Evolutionary conservation across 2,888 invertebrate genomes (phyloP).

Genomic region (Caenorhabditis becei): DNA sequence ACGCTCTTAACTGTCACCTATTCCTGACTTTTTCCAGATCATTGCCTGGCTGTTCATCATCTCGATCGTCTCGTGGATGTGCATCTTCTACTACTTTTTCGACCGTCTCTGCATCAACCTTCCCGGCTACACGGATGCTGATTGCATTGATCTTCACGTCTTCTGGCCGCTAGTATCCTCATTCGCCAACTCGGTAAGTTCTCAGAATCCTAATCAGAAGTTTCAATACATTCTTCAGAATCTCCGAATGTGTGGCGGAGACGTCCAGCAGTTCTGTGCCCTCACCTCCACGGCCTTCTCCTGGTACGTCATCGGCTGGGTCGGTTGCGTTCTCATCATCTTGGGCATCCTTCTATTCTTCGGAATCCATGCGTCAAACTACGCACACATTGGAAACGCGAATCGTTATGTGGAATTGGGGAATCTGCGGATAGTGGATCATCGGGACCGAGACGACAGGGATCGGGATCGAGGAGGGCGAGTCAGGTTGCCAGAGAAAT

Average conservation of each 20-base stretch:
- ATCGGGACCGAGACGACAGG: constrained; percentile 24
- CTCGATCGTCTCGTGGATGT: constrained; percentile 74
- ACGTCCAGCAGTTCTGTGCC: constrained; percentile 80
- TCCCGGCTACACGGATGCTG: constrained; percentile 83
- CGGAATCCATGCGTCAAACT: constrained; percentile 95
- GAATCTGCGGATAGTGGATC: constrained; percentile 56
- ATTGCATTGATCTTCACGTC: constrained; percentile 78
- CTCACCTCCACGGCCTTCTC: constrained; percentile 77
- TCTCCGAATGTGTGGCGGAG: constrained; percentile 78
- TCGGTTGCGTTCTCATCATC: constrained; percentile 67
- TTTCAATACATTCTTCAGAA: constrained; percentile 66
- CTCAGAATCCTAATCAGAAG: neutral
- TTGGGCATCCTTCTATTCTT: constrained; percentile 88
- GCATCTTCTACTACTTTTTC: constrained; percentile 75
- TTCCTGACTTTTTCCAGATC: no score
- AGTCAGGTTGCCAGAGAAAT: constrained; percentile 33
- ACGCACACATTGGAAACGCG: constrained; percentile 94
- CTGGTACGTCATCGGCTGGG: constrained; percentile 74
- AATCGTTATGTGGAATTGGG: constrained; percentile 84
- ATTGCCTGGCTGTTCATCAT: constrained; percentile 75
- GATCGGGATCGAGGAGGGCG: constrained; percentile 6
- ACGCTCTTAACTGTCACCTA: neutral
- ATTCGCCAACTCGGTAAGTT: constrained; percentile 68
- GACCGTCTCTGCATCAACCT: constrained; percentile 83
- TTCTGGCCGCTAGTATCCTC: constrained; percentile 74